phyloP scores from a whole-genome alignment of 2,113 vertebrate species.

The Chionodraco myersi region DNA sequence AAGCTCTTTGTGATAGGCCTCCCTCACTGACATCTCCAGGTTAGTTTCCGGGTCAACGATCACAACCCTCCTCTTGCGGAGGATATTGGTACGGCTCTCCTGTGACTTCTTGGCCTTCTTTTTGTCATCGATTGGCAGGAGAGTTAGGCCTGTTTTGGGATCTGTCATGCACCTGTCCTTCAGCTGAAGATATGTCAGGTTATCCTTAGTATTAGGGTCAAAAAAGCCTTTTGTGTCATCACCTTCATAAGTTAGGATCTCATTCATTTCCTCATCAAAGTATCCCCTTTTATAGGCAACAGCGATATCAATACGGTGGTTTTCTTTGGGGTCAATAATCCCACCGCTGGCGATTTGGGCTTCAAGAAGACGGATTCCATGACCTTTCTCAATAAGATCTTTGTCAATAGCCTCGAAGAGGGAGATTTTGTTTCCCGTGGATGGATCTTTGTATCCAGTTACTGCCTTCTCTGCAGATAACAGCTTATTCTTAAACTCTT shows the following conservation, averaged over 20 bases:
- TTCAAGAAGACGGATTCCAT: conserved; percentile 95
- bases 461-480: conserved; percentile 96
- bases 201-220: conserved; percentile 97
- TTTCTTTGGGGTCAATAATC: conserved; percentile 95
- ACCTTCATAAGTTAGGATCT: conserved; percentile 92
- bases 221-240: conserved; percentile 99
- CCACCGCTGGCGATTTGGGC: conserved; percentile 98
- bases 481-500: conserved; percentile 95
- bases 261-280: conserved; percentile 95
- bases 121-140: conserved; percentile 93
- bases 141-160: conserved; percentile 88
- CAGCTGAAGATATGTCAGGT: conserved; percentile 95
- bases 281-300: conserved; percentile 93
- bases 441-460: conserved; percentile 94
- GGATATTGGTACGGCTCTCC: conserved; percentile 90
- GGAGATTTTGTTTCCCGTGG: conserved; percentile 93
- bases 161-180: conserved; percentile 94
- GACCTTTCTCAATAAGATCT: conserved; percentile 95
- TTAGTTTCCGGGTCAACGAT: conserved; percentile 97
- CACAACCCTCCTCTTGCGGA: conserved; percentile 95
- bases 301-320: conserved; percentile 92
- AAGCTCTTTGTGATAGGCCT: conserved; percentile 93
- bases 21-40: conserved; percentile 95
- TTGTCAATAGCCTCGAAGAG: conserved; percentile 98
- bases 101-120: conserved; percentile 81